Conservation (phyloP, 2,797 vertebrate species). For the Sebastes paucispinis region DNA sequence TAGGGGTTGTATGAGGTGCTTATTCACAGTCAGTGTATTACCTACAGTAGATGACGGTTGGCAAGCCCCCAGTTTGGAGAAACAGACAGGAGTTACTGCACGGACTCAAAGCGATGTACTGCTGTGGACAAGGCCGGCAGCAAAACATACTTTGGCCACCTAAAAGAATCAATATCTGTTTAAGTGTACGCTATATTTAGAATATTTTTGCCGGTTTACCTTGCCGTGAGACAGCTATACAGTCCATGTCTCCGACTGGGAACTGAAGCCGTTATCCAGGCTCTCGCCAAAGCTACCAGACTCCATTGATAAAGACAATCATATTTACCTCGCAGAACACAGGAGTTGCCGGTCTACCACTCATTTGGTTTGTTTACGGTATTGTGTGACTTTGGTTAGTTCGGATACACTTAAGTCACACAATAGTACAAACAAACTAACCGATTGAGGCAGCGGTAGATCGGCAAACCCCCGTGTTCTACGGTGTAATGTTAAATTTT, state of each 20-base stretch:
- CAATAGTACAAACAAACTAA: background rate
- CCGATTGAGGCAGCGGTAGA: background rate
- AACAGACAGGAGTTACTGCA: background rate
- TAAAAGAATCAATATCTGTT: too few species aligned
- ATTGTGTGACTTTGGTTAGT: background rate
- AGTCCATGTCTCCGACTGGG: background rate
- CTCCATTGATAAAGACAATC: background rate
- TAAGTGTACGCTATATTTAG: background rate
- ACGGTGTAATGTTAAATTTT: too few species aligned
- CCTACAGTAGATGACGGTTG: background rate
- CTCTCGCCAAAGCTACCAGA: background rate
- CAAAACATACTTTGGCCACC: background rate
- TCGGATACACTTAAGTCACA: background rate
- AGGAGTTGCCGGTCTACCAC: background rate
- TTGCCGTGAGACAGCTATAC: too few species aligned
- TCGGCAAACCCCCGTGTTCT: too few species aligned
- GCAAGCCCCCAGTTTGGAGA: too few species aligned
- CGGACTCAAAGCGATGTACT: background rate
- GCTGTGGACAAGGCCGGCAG: background rate
- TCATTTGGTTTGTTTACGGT: background rate
- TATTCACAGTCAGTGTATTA: background rate
- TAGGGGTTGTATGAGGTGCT: background rate
- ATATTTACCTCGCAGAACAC: background rate
- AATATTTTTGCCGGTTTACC: background rate
- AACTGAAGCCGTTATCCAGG: background rate